Conservation (phyloP, 1,140 invertebrate species). For the Phymorhynchus buccinoides region DNA sequence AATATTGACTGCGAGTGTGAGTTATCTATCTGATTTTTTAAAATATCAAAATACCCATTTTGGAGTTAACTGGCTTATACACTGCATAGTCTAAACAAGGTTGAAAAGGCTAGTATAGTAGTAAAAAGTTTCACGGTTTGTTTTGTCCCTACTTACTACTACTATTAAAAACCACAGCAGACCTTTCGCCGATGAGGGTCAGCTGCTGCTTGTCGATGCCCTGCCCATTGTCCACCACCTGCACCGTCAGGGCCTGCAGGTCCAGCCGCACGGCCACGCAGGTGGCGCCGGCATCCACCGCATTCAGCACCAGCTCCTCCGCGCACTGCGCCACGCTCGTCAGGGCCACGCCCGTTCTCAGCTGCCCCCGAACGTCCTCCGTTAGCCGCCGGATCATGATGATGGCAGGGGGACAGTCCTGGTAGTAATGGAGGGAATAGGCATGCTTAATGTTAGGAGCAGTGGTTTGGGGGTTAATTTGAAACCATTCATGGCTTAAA, state of each 20-base stretch:
- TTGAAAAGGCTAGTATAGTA: too few species aligned
- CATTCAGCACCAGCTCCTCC: constrained; percentile 77
- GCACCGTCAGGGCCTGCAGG: constrained; percentile 77
- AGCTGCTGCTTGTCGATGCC: constrained; percentile 77
- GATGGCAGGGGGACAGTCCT: not conserved
- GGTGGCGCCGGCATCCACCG: constrained; percentile 79
- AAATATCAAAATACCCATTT: too few species aligned
- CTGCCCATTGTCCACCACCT: constrained; percentile 81
- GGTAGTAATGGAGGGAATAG: not conserved
- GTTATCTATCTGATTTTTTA: too few species aligned
- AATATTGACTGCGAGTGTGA: too few species aligned
- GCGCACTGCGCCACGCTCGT: constrained; percentile 72
- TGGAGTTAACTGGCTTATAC: too few species aligned
- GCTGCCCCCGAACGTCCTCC: constrained; percentile 61
- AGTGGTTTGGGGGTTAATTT: not conserved
- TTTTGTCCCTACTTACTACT: too few species aligned
- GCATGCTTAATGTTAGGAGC: not conserved
- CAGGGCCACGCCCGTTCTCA: constrained; percentile 73
- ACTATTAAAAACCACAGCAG: constrained; percentile 18
- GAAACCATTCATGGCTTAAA: too few species aligned
- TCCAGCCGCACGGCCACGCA: constrained; percentile 79
- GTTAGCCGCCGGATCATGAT: constrained; percentile 61
- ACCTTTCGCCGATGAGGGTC: constrained; percentile 76
- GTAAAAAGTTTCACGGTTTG: not conserved
- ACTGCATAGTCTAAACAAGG: too few species aligned